Conservation (phyloP, 2,797 vertebrate genomes). For the Falco peregrinus region DNA sequence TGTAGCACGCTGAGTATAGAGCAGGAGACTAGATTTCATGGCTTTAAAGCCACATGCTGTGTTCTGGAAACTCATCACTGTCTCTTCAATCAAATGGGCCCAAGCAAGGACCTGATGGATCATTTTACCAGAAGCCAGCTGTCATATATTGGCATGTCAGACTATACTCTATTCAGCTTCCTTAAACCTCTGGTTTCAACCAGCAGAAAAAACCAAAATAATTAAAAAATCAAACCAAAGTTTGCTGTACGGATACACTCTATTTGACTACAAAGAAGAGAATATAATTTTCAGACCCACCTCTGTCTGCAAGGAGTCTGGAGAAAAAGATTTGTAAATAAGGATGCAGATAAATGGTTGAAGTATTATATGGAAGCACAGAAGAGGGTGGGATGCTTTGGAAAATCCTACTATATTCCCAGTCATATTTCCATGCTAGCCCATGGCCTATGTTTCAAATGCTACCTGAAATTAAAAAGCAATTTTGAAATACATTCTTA, state of each 20-base stretch:
- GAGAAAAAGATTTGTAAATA: neutral
- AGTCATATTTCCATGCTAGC: neutral
- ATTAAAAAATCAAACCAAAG: neutral
- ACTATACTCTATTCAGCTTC: neutral
- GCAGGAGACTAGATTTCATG: neutral
- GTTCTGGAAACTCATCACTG: conserved; percentile 1
- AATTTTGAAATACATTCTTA: neutral
- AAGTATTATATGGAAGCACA: neutral
- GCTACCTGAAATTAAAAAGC: neutral
- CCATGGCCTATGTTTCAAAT: neutral
- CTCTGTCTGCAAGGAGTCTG: neutral
- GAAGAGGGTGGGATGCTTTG: neutral
- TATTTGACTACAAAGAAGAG: neutral
- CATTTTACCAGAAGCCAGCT: neutral
- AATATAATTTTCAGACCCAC: neutral
- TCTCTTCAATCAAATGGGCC: neutral
- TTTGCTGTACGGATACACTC: neutral
- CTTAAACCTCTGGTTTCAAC: neutral
- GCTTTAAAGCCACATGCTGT: neutral
- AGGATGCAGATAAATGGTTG: neutral
- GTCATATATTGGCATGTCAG: neutral
- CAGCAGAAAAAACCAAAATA: neutral
- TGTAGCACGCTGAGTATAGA: neutral
- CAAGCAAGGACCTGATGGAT: neutral
- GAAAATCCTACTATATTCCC: neutral